phyloP scores from a whole-genome alignment of 2,113 vertebrate genomes.

The Misgurnus anguillicaudatus region DNA sequence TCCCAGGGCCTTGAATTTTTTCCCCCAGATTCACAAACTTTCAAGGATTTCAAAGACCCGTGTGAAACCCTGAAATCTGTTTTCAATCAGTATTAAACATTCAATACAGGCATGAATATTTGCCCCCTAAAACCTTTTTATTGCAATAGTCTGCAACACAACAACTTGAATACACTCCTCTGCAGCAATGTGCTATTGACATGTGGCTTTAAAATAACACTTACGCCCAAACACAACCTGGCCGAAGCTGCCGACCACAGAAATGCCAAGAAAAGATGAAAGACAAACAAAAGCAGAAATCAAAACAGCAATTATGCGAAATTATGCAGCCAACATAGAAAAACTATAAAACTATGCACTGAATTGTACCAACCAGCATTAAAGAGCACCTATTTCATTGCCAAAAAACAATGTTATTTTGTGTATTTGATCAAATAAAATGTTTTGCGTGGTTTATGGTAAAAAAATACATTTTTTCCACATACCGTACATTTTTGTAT shows the following conservation, averaged over 20 bases:
- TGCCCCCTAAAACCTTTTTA: neutral
- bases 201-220: slow-evolving; percentile 52
- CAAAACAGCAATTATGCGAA: neutral
- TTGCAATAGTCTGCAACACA: neutral
- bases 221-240: slow-evolving; percentile 48
- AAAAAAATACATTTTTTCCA: too few species aligned
- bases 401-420: too few species aligned
- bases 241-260: neutral
- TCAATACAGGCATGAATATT: neutral
- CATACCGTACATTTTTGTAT: too few species aligned
- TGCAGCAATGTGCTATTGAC: slow-evolving; percentile 40
- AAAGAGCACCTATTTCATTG: too few species aligned
- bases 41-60: too few species aligned
- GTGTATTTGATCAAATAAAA: too few species aligned
- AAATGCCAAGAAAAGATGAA: neutral
- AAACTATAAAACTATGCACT: neutral
- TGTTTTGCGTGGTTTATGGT: too few species aligned
- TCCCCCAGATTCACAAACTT: too few species aligned
- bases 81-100: neutral
- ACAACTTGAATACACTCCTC: slow-evolving; percentile 29
- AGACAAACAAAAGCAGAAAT: slow-evolving; percentile 14
- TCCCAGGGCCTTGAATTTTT: too few species aligned
- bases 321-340: too few species aligned
- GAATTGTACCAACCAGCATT: neutral
- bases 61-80: neutral